These are phyloP conservation scores for Siphlonurus alternatus DNA, from an alignment of 2,888 invertebrate species.

Conservation along the genomic window DNA sequence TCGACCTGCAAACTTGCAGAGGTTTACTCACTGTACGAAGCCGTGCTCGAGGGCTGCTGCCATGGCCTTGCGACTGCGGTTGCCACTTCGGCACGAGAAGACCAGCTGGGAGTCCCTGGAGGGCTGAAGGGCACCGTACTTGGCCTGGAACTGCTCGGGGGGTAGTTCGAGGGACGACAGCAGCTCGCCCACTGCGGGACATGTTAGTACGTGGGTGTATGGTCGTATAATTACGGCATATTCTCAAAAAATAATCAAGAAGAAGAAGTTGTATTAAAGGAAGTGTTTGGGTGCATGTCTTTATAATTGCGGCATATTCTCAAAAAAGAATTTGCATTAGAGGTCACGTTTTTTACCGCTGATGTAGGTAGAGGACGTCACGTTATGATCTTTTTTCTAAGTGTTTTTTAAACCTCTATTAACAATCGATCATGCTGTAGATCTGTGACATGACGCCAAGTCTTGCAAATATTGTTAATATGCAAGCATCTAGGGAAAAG, in stretches of 20 bases:
- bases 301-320: no score
- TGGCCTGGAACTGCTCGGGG: constrained; percentile 35
- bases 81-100: constrained; percentile 51
- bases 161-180: constrained; percentile 28
- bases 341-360: no score
- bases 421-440: no score
- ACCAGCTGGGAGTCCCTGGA: constrained; percentile 38
- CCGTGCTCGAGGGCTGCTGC: constrained; percentile 37
- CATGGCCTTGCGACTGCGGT: constrained; percentile 43
- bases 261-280: constrained; percentile 3
- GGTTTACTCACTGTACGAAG: constrained; percentile 38
- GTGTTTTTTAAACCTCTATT: no score
- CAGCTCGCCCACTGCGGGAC: constrained; percentile 37
- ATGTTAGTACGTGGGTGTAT: constrained; percentile 7
- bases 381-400: no score
- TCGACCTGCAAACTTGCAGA: constrained; percentile 3
- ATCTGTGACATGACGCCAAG: no score
- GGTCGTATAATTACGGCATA: background rate
- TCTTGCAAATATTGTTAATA: no score
- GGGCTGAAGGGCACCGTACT: constrained; percentile 42
- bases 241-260: background rate
- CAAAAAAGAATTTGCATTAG: no score
- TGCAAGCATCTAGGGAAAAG: no score
- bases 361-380: no score
- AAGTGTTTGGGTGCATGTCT: no score